Conservation (phyloP, 2,888 invertebrate genomes). For the Archips xylosteana region DNA sequence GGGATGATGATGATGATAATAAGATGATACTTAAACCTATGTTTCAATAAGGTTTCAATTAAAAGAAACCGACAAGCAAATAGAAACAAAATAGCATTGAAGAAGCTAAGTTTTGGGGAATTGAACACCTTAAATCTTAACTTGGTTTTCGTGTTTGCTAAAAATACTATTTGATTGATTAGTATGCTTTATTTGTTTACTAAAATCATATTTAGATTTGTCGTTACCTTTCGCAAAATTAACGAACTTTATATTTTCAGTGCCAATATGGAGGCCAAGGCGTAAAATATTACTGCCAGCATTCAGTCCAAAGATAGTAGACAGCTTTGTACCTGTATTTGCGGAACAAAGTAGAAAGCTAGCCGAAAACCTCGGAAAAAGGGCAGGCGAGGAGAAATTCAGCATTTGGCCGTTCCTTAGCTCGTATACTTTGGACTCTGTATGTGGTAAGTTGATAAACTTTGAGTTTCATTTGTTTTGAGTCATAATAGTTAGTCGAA, state of each 20-base stretch:
- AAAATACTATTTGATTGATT: background rate
- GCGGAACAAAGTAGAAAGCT: constrained; percentile 85
- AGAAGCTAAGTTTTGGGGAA: no score
- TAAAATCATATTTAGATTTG: background rate
- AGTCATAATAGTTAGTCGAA: background rate
- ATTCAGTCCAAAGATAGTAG: constrained; percentile 89
- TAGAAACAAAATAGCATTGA: no score
- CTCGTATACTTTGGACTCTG: constrained; percentile 86
- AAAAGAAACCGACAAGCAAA: no score
- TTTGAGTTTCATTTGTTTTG: background rate
- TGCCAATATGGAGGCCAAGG: constrained; percentile 86
- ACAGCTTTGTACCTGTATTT: constrained; percentile 87
- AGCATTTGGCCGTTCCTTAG: constrained; percentile 84
- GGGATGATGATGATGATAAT: no score
- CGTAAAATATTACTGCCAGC: constrained; percentile 88
- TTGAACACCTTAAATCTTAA: no score
- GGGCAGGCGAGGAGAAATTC: constrained; percentile 61
- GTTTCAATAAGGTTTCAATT: no score
- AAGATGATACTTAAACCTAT: no score
- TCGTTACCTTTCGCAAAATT: background rate
- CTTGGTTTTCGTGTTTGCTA: background rate
- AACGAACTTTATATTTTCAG: constrained; percentile 50
- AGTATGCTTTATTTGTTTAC: no score
- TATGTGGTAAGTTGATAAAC: constrained; percentile 82
- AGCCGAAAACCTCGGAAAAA: constrained; percentile 63